Conservation (phyloP, 1,140 invertebrate species). For the Protaetia brevitarsis region DNA sequence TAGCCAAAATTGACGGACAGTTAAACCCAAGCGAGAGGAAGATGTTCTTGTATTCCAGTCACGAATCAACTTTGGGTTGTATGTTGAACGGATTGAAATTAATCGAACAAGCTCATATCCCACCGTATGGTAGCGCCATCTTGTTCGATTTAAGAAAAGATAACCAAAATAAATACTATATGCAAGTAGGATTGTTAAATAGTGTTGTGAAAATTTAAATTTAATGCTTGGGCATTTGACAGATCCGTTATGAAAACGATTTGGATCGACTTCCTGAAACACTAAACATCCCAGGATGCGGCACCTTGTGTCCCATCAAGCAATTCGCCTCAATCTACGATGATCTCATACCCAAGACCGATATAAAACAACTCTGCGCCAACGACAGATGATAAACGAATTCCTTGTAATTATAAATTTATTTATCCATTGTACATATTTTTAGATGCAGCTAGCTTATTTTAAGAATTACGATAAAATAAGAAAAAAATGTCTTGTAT, state of each 20-base stretch:
- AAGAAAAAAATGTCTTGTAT: too few relatives aligned
- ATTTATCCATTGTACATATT: too few relatives aligned
- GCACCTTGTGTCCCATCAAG: not conserved
- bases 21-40: constrained; percentile 47
- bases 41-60: constrained; percentile 59
- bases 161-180: constrained; percentile 22
- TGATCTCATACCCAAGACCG: not conserved
- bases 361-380: not conserved
- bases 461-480: too few relatives aligned
- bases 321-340: not conserved
- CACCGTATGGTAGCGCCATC: constrained; percentile 53
- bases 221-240: not conserved
- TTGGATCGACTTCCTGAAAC: not conserved
- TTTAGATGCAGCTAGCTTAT: too few relatives aligned
- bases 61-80: constrained; percentile 67
- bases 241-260: not conserved
- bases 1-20: constrained; percentile 44
- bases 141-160: constrained; percentile 34
- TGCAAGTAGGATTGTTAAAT: not conserved
- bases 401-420: too few relatives aligned
- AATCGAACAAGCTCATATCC: constrained; percentile 54
- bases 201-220: not conserved
- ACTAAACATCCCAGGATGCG: not conserved
- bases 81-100: constrained; percentile 59
- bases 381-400: not conserved